Percentiles rank a stretch among this genome's conserved stretches.
Evolutionary conservation across 2,888 invertebrate species (phyloP).

Genomic region (Tachina grossa): DNA sequence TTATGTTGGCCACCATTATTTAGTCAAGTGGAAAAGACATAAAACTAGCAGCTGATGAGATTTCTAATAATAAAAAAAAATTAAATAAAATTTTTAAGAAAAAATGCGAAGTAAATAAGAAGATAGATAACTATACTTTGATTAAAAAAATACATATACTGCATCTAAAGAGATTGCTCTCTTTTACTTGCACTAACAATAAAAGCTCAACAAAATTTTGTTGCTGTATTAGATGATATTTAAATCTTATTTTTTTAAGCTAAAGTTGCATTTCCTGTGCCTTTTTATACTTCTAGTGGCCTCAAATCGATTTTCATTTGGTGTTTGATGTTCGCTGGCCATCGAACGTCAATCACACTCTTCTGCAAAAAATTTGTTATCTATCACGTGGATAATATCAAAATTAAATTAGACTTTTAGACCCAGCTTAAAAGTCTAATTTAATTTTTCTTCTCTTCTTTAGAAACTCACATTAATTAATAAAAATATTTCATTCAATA

Average conservation of each 20-base stretch:
- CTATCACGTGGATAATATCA: too few species aligned
- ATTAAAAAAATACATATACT: constrained; percentile 13
- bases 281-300: too few species aligned
- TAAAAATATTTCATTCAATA: too few species aligned
- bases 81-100: not conserved
- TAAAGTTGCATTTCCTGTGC: not conserved
- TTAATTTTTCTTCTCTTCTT: too few species aligned
- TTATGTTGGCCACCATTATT: constrained; percentile 50
- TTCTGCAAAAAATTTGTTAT: too few species aligned
- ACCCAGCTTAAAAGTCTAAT: too few species aligned
- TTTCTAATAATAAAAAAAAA: constrained; percentile 44
- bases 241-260: constrained; percentile 17
- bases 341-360: too few species aligned
- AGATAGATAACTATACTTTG: constrained; percentile 2
- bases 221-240: constrained; percentile 21
- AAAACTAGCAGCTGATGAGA: constrained; percentile 69
- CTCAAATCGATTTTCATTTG: too few species aligned
- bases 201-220: constrained; percentile 32
- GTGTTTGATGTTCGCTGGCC: too few species aligned
- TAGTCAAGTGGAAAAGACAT: constrained; percentile 70
- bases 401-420: too few species aligned
- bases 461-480: too few species aligned
- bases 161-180: constrained; percentile 39
- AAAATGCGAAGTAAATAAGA: not conserved
- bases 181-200: constrained; percentile 32